phyloP scores from a whole-genome alignment of 1,140 invertebrate species.

The Luehdorfia chinensis region DNA sequence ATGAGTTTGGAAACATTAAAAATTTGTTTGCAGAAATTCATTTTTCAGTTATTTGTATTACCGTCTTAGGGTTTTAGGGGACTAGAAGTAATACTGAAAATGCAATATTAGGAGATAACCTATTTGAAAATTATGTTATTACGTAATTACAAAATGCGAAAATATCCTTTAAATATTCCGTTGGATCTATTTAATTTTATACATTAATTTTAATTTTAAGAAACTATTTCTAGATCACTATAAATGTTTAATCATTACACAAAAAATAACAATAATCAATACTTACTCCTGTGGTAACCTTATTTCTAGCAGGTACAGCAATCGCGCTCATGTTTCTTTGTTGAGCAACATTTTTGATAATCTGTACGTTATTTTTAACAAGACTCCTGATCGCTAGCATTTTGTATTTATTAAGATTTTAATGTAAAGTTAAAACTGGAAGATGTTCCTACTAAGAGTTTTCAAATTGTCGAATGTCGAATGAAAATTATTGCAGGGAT shows the following conservation, averaged over 20 bases:
- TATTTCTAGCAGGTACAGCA: slow-evolving; percentile 45
- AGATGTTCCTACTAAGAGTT: not conserved
- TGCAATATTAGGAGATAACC: not conserved
- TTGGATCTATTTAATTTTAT: too few species aligned
- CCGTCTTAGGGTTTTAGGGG: too few species aligned
- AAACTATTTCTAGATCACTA: too few species aligned
- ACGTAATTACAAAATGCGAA: slow-evolving; percentile 28
- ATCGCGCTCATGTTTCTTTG: slow-evolving; percentile 55
- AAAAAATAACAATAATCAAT: slow-evolving; percentile 22
- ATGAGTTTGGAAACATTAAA: too few species aligned
- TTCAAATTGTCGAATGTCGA: not conserved
- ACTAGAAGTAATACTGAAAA: too few species aligned
- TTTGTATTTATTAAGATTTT: slow-evolving; percentile 30
- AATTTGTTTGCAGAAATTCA: too few species aligned
- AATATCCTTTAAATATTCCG: too few species aligned
- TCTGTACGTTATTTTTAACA: slow-evolving; percentile 37
- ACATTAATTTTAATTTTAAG: too few species aligned
- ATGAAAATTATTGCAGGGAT: too few species aligned
- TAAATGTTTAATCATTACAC: too few species aligned
- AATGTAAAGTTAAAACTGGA: not conserved
- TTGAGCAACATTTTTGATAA: slow-evolving; percentile 50
- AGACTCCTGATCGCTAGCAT: slow-evolving; percentile 57
- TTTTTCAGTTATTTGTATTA: too few species aligned
- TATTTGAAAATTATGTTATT: slow-evolving; percentile 27
- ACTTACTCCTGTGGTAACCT: slow-evolving; percentile 57